Conservation (phyloP, 2,888 invertebrate genomes). For the Unio delphinus region DNA sequence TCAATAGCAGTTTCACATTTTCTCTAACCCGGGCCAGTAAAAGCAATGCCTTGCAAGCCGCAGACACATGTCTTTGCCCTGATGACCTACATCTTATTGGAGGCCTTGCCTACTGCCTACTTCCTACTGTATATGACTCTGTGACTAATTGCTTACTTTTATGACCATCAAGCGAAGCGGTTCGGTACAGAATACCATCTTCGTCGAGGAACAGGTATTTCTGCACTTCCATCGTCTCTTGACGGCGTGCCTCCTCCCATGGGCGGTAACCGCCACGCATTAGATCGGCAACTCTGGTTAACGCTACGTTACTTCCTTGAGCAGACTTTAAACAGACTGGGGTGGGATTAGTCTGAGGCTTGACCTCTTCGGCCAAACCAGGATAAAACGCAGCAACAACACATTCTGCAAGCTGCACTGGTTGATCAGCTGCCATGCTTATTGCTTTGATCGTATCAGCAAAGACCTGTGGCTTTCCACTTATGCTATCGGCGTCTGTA, state of each 20-base stretch:
- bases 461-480: background rate
- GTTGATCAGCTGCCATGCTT: background rate
- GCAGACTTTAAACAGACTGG: background rate
- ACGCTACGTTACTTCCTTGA: conserved; percentile 1
- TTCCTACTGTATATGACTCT: background rate
- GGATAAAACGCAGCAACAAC: background rate
- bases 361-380: background rate
- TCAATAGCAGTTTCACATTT: background rate
- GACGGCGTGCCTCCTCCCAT: background rate
- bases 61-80: conserved; percentile 13
- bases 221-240: conserved; percentile 2
- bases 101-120: conserved; percentile 4
- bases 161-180: conserved; percentile 1
- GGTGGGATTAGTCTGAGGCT: background rate
- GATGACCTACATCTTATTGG: conserved; percentile 20
- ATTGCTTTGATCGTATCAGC: conserved; percentile 1
- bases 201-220: conserved; percentile 3
- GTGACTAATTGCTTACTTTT: conserved; percentile 6
- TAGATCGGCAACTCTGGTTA: conserved; percentile 3
- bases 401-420: background rate
- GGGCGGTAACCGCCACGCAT: conserved; percentile 5
- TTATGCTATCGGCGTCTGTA: conserved; percentile 12
- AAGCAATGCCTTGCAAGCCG: conserved; percentile 10
- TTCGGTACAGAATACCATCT: conserved; percentile 8
- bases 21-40: conserved; percentile 12